phyloP scores from a whole-genome alignment of 1,140 invertebrate genomes.

The Drosophila mayri region DNA sequence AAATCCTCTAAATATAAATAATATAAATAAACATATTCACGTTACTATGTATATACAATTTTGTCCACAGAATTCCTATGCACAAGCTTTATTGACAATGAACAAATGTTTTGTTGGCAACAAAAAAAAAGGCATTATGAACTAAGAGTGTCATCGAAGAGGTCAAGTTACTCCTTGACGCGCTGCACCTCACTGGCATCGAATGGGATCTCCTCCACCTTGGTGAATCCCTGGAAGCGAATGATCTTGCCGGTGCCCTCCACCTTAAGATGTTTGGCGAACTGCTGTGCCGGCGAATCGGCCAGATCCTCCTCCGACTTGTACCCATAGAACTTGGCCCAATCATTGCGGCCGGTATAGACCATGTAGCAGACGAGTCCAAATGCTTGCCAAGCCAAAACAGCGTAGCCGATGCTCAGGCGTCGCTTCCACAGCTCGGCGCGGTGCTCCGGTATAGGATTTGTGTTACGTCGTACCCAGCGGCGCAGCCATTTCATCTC shows the following conservation, averaged over 20 bases:
- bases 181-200: slow-evolving; percentile 42
- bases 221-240: slow-evolving; percentile 72
- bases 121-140: slow-evolving; percentile 22
- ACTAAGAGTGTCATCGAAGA: neutral
- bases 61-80: neutral
- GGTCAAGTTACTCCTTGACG: slow-evolving; percentile 45
- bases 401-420: slow-evolving; percentile 87
- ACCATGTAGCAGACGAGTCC: slow-evolving; percentile 87
- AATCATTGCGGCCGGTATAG: slow-evolving; percentile 87
- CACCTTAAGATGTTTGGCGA: slow-evolving; percentile 72
- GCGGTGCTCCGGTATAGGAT: slow-evolving; percentile 86
- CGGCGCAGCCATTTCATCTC: slow-evolving; percentile 85
- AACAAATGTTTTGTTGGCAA: slow-evolving; percentile 12
- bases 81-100: slow-evolving; percentile 11
- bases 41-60: neutral
- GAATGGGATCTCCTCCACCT: slow-evolving; percentile 76
- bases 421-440: slow-evolving; percentile 87
- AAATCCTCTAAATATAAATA: neutral
- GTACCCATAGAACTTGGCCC: slow-evolving; percentile 88
- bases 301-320: slow-evolving; percentile 87
- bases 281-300: slow-evolving; percentile 85
- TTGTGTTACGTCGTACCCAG: slow-evolving; percentile 87
- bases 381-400: slow-evolving; percentile 88
- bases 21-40: neutral
- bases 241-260: slow-evolving; percentile 83